Conservation (phyloP, 2,113 vertebrate genomes). For the Myodes glareolus region DNA sequence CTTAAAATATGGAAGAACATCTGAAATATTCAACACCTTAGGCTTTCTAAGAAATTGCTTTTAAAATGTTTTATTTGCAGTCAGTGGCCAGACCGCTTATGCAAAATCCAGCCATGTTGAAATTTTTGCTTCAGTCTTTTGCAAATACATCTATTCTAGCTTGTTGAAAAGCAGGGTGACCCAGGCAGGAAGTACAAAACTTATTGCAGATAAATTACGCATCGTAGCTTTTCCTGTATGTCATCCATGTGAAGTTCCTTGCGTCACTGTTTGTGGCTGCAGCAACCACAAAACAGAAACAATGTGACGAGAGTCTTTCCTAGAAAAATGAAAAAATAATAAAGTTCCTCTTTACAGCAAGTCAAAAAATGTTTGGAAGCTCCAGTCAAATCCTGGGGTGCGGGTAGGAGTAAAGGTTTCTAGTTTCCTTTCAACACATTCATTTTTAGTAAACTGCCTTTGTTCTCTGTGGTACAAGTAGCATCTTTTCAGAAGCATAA, state of each 20-base stretch:
- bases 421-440: not conserved
- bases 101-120: not conserved
- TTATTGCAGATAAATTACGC: not conserved
- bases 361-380: conserved; percentile 6
- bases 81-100: not conserved
- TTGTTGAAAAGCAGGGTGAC: conserved; percentile 12
- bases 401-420: not conserved
- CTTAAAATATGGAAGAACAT: not conserved
- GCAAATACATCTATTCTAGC: not conserved
- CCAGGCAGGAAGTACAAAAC: conserved; percentile 56
- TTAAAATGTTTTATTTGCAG: not conserved
- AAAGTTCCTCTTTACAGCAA: not conserved
- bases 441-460: not conserved
- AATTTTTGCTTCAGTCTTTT: not conserved
- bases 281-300: not conserved
- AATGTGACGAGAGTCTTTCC: not conserved
- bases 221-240: not conserved
- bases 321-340: not conserved
- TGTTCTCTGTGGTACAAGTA: not conserved
- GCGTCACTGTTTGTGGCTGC: not conserved
- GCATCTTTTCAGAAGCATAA: not conserved
- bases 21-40: not conserved
- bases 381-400: not conserved
- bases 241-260: conserved; percentile 15
- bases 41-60: not conserved